Percentiles rank a stretch among this genome's conserved stretches.
These are phyloP conservation scores for Riparia riparia DNA, from an alignment of 2,113 vertebrate genomes.

Conservation along the genomic window DNA sequence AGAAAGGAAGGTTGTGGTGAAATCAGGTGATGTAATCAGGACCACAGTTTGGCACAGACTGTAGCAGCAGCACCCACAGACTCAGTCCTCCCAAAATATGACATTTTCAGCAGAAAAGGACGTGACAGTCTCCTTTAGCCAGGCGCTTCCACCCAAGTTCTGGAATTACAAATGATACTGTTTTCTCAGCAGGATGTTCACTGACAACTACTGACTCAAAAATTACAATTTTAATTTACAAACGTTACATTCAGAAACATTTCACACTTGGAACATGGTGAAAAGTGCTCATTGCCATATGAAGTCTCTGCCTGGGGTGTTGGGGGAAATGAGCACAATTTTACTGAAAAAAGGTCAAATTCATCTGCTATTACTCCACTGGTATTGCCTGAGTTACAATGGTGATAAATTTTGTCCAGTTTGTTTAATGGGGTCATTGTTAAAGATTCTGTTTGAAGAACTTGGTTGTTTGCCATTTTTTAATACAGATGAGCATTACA, in stretches of 20 bases:
- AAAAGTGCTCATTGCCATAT: conserved; percentile 21
- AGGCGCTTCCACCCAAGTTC: not conserved
- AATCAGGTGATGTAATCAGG: not conserved
- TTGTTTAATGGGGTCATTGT: not conserved
- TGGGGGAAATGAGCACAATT: not conserved
- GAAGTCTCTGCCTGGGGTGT: not conserved
- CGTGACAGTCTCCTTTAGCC: not conserved
- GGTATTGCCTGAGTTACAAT: not conserved
- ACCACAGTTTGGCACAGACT: not conserved
- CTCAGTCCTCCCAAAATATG: not conserved
- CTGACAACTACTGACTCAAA: conserved; percentile 2
- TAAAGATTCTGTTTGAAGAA: not conserved
- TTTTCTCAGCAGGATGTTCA: not conserved
- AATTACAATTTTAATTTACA: conserved; percentile 19
- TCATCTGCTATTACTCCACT: not conserved
- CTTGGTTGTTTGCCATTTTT: not conserved
- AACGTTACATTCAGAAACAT: conserved; percentile 5
- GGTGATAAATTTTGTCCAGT: not conserved
- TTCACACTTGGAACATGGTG: not conserved
- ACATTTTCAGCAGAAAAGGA: not conserved
- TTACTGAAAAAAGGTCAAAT: conserved; percentile 8
- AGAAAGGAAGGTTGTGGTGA: not conserved
- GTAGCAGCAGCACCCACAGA: not conserved
- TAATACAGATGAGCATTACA: not conserved
- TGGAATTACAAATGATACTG: not conserved